Evolutionary conservation across 2,113 vertebrate genomes (phyloP), one percentile per base, ranked within the genome.

Genomic region (Seriola dumerili): DNA sequence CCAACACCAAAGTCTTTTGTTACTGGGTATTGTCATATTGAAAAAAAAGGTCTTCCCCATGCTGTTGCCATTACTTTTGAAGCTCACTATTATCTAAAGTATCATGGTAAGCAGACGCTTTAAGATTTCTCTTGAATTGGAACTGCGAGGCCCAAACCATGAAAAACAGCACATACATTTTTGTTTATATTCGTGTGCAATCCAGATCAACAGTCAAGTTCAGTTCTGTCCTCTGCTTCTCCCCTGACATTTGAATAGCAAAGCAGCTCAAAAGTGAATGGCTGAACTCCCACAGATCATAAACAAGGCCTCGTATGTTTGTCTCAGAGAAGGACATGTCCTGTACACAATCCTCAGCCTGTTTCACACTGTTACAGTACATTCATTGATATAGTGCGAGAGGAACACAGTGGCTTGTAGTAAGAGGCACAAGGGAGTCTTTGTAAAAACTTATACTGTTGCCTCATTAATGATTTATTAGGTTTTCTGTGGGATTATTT

Each of bases 161-260:
- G 29, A 29, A 29, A 29, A 29, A 36, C 34, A 5, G 5, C 34
- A 36, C 6, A 36, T 36, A 36, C 34, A 36, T 36, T 36, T 29
- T 29, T 29, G 29, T 29, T 29, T 29, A 29, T 29, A 29, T 29
- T 29, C 29, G 29, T 29, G 29, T 29, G 2, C 29, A 29, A 29
- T 29, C 29, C 11, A 70, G 16, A 32, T 32, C 19, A 61, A 59
- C 36, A 48, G 2, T 63, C 21, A 36, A 21, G 21, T 54, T 74
- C 8, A 58, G 48, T 32, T 59, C n/a, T 14, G 42, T 44, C 38
- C 68, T 50, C 59, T 25, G 79, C 72, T 44, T 17, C 76, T 76
- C 70, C 64, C 54, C 80, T 54, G 62, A 82, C 72, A 94, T 95
- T 95, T 94, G 94, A 94, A 90, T 94, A 89, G 89, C 94, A 95